Evolutionary conservation across 2,797 vertebrate species (phyloP), one percentile per base, ranked within the genome.

Genomic region (Vipera latastei): DNA sequence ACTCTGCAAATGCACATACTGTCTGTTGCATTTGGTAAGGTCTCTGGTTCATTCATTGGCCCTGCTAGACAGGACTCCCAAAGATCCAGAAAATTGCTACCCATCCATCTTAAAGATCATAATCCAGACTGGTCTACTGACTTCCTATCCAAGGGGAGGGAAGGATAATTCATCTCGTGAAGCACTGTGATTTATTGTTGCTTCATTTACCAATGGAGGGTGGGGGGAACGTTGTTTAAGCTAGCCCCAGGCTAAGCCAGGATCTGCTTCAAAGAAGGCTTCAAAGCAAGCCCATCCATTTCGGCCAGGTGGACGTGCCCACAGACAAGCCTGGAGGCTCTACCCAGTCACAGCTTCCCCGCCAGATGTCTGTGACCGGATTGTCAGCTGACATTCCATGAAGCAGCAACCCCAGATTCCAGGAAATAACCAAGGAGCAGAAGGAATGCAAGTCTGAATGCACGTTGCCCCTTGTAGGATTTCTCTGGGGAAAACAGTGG

Each of bases 381-480:
- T 86, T 53, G 48, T 65, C 91, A 65, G 26, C 55, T 18, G 51
- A 51, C 51, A 16, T 56, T 61, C 73, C 60, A 83, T 57, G 92
- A 90, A 59, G 92, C 48, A 38, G 26, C 16, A 12, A 13, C 51
- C 59, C n/a, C 94, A 93, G 85, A 92, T 60, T 25, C 44, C 86
- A 89, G n/a, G 89, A 63, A 63, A 4, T 63, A 63, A 63, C 11
- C 61, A 28, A 12, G 61, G 61, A 11, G 26, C 26, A 59, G 91
- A 92, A 95, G 2, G 92, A 83, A 93, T 51, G 60, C 83, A 89
- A 59, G 85, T 51, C 7, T 88, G 88, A 78, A 69, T 55, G 20
- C 4, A 7, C 56, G 16, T 53, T 53, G 51, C 9, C 26, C 59
- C 20, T 2, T 56, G 86, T 22, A 32, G 88, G 88, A 87, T 48